These are phyloP conservation scores for Gnathonemus longibarbis DNA, from an alignment of 2,113 vertebrate genomes.

Conservation along the genomic window DNA sequence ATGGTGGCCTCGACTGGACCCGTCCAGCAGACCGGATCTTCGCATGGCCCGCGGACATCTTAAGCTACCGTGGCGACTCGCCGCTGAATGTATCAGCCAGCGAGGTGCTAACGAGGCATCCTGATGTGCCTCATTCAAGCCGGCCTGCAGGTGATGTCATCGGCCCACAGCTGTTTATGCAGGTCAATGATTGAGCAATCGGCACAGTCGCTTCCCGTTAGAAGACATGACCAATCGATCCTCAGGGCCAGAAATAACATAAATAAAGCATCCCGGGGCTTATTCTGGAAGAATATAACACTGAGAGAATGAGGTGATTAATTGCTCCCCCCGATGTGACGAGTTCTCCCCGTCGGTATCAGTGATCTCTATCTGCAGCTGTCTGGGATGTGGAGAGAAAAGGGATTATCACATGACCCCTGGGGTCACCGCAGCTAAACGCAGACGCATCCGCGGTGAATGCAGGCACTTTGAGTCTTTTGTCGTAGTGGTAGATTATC, in stretches of 20 bases:
- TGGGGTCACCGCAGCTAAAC: neutral
- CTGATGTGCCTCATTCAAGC: neutral
- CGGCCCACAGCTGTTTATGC: neutral
- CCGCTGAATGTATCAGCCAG: neutral
- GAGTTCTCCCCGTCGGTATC: neutral
- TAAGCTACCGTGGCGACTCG: neutral
- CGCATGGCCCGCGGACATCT: constrained; percentile 19
- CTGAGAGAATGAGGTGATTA: neutral
- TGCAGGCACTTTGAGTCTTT: neutral
- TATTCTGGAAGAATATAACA: neutral
- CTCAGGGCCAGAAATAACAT: neutral
- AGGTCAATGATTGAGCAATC: neutral
- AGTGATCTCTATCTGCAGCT: neutral
- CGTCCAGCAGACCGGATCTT: constrained; percentile 25
- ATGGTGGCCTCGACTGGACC: constrained; percentile 23
- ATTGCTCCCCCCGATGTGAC: neutral
- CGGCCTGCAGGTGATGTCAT: neutral
- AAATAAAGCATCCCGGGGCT: neutral
- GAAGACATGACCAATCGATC: neutral
- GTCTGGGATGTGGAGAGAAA: neutral
- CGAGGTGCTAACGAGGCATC: neutral
- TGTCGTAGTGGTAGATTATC: neutral
- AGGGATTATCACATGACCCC: neutral
- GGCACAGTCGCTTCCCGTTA: neutral
- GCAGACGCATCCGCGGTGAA: neutral